Percentiles rank a stretch among this genome's conserved stretches.
Conservation (phyloP, 2,113 vertebrate species). For the Anolis sagrei region DNA sequence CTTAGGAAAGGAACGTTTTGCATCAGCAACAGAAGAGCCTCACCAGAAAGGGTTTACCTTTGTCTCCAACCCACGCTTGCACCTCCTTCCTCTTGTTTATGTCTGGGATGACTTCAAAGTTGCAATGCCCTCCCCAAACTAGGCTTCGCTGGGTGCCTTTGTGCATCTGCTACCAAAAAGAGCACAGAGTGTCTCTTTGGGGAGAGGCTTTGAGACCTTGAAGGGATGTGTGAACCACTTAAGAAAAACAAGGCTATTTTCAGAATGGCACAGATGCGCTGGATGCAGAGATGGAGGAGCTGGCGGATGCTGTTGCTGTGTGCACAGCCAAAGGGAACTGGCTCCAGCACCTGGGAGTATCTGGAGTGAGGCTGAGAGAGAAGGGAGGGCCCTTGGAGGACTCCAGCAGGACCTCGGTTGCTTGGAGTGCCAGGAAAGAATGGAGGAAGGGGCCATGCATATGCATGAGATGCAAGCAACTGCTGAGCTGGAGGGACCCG, state of each 20-base stretch:
- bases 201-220: constrained; percentile 18
- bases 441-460: not conserved
- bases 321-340: accelerated
- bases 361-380: too few species aligned
- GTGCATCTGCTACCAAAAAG: not conserved
- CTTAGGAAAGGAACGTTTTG: too few species aligned
- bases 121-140: not conserved
- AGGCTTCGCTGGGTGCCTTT: too few species aligned
- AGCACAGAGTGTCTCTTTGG: not conserved
- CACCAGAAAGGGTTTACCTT: too few species aligned
- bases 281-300: too few species aligned
- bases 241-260: constrained; percentile 19
- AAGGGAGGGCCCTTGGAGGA: not conserved
- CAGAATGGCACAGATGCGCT: not conserved
- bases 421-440: not conserved
- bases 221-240: not conserved
- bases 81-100: too few species aligned
- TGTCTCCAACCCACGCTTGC: too few species aligned
- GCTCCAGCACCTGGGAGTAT: not conserved
- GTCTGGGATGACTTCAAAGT: too few species aligned
- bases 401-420: not conserved
- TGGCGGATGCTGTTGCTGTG: constrained; percentile 19
- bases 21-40: too few species aligned
- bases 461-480: not conserved
- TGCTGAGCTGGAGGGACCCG: not conserved